A percentile compares a stretch with the other conserved stretches of the same genome.
These are phyloP conservation scores for Lagocephalus sceleratus DNA, from an alignment of 2,797 vertebrate species.

Conservation along the genomic window DNA sequence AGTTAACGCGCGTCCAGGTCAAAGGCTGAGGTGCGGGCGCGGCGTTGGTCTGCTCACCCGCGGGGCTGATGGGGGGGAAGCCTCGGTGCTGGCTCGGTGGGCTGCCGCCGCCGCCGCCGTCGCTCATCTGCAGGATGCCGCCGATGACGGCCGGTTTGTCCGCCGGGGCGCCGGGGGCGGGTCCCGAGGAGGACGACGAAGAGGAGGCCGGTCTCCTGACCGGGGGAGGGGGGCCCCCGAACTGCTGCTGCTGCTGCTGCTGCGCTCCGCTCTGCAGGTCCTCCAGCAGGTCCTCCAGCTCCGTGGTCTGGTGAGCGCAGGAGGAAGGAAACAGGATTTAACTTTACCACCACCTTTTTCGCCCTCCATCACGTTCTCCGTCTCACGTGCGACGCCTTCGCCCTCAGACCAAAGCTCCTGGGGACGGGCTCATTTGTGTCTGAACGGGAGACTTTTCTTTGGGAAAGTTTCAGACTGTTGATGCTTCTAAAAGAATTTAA, in stretches of 20 bases:
- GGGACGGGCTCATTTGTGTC: no score
- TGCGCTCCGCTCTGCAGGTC: background rate
- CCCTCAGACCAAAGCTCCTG: no score
- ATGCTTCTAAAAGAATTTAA: no score
- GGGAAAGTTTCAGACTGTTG: no score
- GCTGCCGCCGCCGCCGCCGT: slow-evolving; percentile 57
- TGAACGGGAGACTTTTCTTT: no score
- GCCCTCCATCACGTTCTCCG: no score
- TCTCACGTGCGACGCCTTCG: no score
- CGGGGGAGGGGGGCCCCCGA: slow-evolving; percentile 29
- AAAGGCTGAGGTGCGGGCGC: background rate
- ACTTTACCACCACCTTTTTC: no score
- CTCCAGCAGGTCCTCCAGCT: slow-evolving; percentile 89
- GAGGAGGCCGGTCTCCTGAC: slow-evolving; percentile 23
- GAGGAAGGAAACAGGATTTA: no score
- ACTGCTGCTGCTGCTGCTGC: slow-evolving; percentile 44
- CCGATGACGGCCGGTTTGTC: slow-evolving; percentile 97
- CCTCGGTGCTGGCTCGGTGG: slow-evolving; percentile 74
- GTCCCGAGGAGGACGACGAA: slow-evolving; percentile 67
- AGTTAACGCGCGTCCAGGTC: no score
- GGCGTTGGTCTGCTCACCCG: slow-evolving; percentile 28
- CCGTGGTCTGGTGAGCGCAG: slow-evolving; percentile 87
- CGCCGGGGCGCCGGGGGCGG: slow-evolving; percentile 65
- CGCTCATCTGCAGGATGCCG: slow-evolving; percentile 93
- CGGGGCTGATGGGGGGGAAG: slow-evolving; percentile 75